phyloP scores from a whole-genome alignment of 2,888 invertebrate species.

The Aphidius colemani region DNA sequence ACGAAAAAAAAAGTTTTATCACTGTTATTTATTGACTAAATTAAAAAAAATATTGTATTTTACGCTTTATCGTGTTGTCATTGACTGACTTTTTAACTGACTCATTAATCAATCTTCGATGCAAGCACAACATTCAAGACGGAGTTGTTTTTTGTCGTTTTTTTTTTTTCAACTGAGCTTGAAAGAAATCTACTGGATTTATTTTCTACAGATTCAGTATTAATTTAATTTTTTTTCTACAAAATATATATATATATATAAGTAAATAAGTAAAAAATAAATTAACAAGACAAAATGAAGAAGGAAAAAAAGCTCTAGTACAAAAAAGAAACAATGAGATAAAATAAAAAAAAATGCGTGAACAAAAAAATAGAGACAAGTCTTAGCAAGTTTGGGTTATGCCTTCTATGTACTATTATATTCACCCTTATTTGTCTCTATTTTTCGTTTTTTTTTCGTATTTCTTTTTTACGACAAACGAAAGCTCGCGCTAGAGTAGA shows the following conservation, averaged over 20 bases:
- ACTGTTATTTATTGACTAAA: conserved; percentile 15
- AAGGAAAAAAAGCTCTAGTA: conserved; percentile 12
- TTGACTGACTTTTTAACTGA: conserved; percentile 20
- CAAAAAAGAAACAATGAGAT: conserved; percentile 4
- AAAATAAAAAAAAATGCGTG: conserved; percentile 22
- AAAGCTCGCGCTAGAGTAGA: conserved; percentile 29
- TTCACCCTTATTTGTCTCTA: conserved; percentile 13
- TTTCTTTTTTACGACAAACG: conserved; percentile 15
- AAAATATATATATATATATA: background rate
- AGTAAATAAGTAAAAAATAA: conserved; percentile 3
- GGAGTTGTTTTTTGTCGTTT: no score
- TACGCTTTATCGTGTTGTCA: conserved; percentile 21
- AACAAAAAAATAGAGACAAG: conserved; percentile 19
- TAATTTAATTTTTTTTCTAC: conserved; percentile 3
- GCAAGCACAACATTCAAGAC: background rate
- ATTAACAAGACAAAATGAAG: background rate
- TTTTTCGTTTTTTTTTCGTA: conserved; percentile 19
- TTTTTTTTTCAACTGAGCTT: conserved; percentile 6
- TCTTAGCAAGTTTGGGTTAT: conserved; percentile 9
- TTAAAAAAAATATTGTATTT: conserved; percentile 12
- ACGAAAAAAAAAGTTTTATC: conserved; percentile 16
- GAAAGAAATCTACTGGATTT: conserved; percentile 18
- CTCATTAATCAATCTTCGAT: conserved; percentile 22
- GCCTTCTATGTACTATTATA: background rate
- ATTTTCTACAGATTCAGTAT: conserved; percentile 9